Evolutionary conservation across 1,140 invertebrate genomes (phyloP), one percentile per base, ranked within the genome.

Genomic region (Tribolium castaneum): DNA sequence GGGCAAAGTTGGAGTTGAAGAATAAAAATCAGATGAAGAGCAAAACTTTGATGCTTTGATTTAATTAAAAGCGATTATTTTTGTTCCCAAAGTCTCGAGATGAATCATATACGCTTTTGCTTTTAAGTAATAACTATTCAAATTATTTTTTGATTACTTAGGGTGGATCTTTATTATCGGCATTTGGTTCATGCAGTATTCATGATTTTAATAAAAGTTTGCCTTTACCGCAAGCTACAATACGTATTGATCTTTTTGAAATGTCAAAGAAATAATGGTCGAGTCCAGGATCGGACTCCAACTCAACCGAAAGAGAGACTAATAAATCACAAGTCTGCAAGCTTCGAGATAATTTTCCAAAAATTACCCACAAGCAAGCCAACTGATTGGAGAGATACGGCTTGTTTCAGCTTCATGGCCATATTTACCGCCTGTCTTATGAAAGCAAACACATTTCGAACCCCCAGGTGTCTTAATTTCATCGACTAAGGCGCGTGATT

Each of bases 141-240:
- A 6, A 30, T 30, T 30, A 6, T 30, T 6, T 30, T 30, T 30
- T 30, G 25, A 52, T 52, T 52, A 52, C 51, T 52, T 16, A 7
- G 14, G 2, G 16, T 50, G 51, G 51, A n/a, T 35, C 59, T 66
- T 45, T 45, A 6, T 45, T 66, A 66, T 35, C 59, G 10, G 1
- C 12, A 19, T 19, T 12, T 30, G 25, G 10, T 35, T 66, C 59
- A 66, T 66, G 30, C 25, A 66, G 35, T 66, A 66, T 66, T 66
- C 59, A 66, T 66, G 59, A 59, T 59, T 66, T 66, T 66, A 66
- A 66, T 66, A 66, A 66, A 66, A 66, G 25, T 66, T 66, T 66
- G 59, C 22, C 10, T 34, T 66, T 66, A 16, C 54, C 7, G 59
- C 10, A 35, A 34, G 7, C 34, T 66, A 30, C 59, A 66, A 59